A percentile compares a stretch with the other conserved stretches of the same genome.
Conservation (phyloP, 2,888 invertebrate genomes). For the Drosophila meridionalis region DNA sequence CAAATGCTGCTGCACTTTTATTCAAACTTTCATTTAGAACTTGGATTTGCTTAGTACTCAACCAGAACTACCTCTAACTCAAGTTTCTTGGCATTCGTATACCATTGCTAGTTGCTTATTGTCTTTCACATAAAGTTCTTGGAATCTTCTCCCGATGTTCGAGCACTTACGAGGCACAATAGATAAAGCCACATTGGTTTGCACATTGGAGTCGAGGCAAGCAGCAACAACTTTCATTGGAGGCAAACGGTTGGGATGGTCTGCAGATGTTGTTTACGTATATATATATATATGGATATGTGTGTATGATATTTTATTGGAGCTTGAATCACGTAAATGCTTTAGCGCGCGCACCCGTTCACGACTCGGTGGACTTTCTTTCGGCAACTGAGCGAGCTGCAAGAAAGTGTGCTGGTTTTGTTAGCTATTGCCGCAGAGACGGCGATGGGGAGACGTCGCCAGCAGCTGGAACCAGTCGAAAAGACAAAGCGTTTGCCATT, state of each 20-base stretch:
- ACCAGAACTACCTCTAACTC: neutral
- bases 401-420: constrained; percentile 85
- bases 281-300: neutral
- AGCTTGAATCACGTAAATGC: constrained; percentile 26
- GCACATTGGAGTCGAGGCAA: constrained; percentile 52
- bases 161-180: constrained; percentile 65
- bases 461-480: constrained; percentile 68
- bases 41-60: neutral
- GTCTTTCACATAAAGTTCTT: constrained; percentile 7
- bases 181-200: constrained; percentile 48
- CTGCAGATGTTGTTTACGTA: constrained; percentile 12
- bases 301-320: constrained; percentile 13
- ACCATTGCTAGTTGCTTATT: neutral
- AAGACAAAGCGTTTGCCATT: constrained; percentile 53
- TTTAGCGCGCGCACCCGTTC: constrained; percentile 55
- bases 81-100: neutral
- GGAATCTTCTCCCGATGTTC: neutral
- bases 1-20: neutral
- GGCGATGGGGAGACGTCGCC: constrained; percentile 29
- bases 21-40: neutral
- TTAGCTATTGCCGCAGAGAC: constrained; percentile 40
- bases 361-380: constrained; percentile 83
- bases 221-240: constrained; percentile 53
- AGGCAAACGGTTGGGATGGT: constrained; percentile 36
- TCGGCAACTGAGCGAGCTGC: constrained; percentile 83